Base-by-base conservation (phyloP, 1,140 invertebrate species). In the Thaumatotibia leucotreta region DNA sequence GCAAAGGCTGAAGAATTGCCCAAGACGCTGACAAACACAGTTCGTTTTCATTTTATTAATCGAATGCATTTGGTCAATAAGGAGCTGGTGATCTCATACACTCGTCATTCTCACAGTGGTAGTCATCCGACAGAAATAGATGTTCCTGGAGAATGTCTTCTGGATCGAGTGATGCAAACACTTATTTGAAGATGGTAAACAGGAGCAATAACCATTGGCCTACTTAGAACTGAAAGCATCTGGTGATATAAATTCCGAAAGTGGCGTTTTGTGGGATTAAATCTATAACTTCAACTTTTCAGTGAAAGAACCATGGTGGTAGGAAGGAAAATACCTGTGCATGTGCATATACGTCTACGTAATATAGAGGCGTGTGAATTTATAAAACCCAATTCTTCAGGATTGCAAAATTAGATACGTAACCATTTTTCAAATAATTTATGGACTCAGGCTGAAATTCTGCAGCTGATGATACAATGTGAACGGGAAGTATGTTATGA, bases 41-140 rank as follows among this genome's bases (percentile, higher is more conserved):
- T 27, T 58, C 52, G 52, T 58, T 27, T 58, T 58, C 22, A 58
- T 58, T 58, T 58, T 58, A 58, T 58, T 58, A 58, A 58, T 58
- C 52, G 52, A 58, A 58, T 58, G 52, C 52, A 71, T 74, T 74
- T 74, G 74, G 72, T 71, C 76, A 81, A 80, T 84, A 82, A 82
- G 77, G 77, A 76, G 79, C 66, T 73, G 82, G 83, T 88, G 83
- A 88, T 84, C 83, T 86, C 84, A 88, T 74, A 50, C 74, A 77
- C 76, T 79, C 78, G 86, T 83, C 83, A 86, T 79, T 67, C 77
- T 72, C 11, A 11, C 72, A 61, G 58, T 73, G 76, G 75, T 68
- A 85, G 79, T 88, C 86, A 88, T 75, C 61, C 68, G 75, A 82
- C 84, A 69, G 76, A 87, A 88, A 88, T 87, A 87, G 77, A 71